Evolutionary conservation across 2,888 invertebrate genomes (phyloP).

Genomic region (Limenitis camilla): DNA sequence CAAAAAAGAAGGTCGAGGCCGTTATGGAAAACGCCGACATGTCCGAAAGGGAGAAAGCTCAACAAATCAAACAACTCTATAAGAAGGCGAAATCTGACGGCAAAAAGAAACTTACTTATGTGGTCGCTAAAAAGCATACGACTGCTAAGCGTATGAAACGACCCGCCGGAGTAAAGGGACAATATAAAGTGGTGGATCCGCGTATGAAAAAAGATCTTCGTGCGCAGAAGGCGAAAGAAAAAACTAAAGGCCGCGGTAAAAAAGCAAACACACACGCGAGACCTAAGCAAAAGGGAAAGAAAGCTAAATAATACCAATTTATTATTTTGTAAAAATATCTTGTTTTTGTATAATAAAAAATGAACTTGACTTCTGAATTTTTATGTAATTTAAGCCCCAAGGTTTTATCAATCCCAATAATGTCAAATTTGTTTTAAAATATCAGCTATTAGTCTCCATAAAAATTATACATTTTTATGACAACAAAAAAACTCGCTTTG

Average conservation of each 20-base stretch:
- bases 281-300: conserved; percentile 47
- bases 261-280: conserved; percentile 39
- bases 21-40: conserved; percentile 93
- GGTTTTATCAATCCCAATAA: no score
- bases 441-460: no score
- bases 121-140: conserved; percentile 92
- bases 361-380: no score
- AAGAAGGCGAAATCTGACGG: conserved; percentile 90
- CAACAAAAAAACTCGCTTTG: no score
- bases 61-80: conserved; percentile 93
- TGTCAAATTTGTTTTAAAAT: no score
- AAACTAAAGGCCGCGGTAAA: conserved; percentile 69
- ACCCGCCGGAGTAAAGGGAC: conserved; percentile 92
- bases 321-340: conserved; percentile 1
- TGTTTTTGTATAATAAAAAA: conserved; percentile 5
- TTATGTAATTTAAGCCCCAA: no score
- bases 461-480: no score
- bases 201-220: conserved; percentile 96
- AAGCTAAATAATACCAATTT: conserved; percentile 38
- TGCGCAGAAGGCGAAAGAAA: conserved; percentile 77
- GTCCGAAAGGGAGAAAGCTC: conserved; percentile 93
- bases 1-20: conserved; percentile 96
- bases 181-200: conserved; percentile 95
- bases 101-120: conserved; percentile 93
- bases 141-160: conserved; percentile 83